These are phyloP conservation scores for Hemistola chrysoprasaria DNA, from an alignment of 2,888 invertebrate species.

Conservation along the genomic window DNA sequence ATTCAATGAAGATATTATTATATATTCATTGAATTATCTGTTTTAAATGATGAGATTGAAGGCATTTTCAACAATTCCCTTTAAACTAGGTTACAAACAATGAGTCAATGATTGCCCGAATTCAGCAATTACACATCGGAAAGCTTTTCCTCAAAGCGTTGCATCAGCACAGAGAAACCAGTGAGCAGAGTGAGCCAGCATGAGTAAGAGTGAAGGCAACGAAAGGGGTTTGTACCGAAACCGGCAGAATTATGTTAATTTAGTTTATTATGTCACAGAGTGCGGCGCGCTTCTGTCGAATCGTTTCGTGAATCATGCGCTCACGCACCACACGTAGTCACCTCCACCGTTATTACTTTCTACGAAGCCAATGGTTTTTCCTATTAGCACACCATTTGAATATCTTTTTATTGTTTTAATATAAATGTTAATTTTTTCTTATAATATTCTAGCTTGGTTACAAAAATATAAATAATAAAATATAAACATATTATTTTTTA, in stretches of 20 bases:
- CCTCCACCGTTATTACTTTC: constrained; percentile 78
- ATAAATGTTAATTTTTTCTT: too few species aligned
- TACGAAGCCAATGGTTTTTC: constrained; percentile 53
- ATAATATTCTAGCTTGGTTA: too few species aligned
- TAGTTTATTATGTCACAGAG: constrained; percentile 76
- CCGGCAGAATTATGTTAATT: constrained; percentile 70
- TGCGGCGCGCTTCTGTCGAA: constrained; percentile 34
- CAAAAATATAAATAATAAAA: too few species aligned
- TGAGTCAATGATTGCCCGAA: constrained; percentile 21
- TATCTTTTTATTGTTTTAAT: constrained; percentile 16
- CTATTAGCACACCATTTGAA: constrained; percentile 32
- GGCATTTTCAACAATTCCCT: constrained; percentile 2
- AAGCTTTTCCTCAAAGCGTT: constrained; percentile 35
- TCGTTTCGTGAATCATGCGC: constrained; percentile 73
- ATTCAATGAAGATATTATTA: too few species aligned
- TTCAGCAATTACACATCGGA: constrained; percentile 6
- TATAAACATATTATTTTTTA: too few species aligned
- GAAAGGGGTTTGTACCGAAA: constrained; percentile 57
- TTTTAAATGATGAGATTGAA: too few species aligned
- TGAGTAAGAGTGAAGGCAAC: constrained; percentile 54
- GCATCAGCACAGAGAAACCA: constrained; percentile 43
- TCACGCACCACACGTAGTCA: constrained; percentile 50
- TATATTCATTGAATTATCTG: too few species aligned
- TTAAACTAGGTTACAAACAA: constrained; percentile 11
- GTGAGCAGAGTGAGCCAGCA: constrained; percentile 19